Base-by-base conservation (phyloP, 2,797 vertebrate genomes). In the Enteromius afrohamiltoni region DNA sequence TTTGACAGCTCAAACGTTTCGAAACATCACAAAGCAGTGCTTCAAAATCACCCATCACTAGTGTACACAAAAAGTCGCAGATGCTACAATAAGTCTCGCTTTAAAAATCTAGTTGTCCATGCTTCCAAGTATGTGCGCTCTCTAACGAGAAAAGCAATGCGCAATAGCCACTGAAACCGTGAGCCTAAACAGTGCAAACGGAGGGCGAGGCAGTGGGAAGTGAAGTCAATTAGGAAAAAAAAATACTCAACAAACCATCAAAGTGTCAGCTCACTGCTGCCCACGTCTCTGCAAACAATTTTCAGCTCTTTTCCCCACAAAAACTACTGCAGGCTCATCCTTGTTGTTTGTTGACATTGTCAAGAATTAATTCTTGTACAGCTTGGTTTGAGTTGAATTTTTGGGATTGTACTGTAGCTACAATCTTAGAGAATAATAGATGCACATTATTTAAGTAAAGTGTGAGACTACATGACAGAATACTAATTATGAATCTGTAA, bases 251-350 rank as follows among this genome's bases (percentile, higher is more conserved):
- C 73, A 75, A 75, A n/a, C 31, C 11, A 75, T 75, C 51, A 58
- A 58, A 58, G 49, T 75, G 13, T 75, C 73, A 75, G 73, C 51
- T 75, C 31, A 58, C 51, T 58, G 73, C 73, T 75, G 73, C 73
- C 73, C 51, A 40, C 73, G n/a, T 40, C 51, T 40, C 51, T 58
- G 31, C 13, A 40, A 16, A 37, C 31, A 16, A n/a, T 55, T 58
- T 55, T 49, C 23, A 69, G 78, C 82, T 83, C 23, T 70, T 16
- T 51, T n/a, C 31, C 13, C 51, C 13, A 4, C 6, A 58, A 58
- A 55, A 75, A 9, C 6, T 10, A 40, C 3, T 11, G 31, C 64
- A 40, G 73, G 21, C 73, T 16, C 49, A 75, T n/a, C 51, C 73
- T 55, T 55, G 21, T 37, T 75, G 73, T 75, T 53, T 37, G 51